Base-by-base conservation (phyloP, 30 jellyfish, hydroid and myxozoan genomes). In the Pelagia noctiluca region DNA sequence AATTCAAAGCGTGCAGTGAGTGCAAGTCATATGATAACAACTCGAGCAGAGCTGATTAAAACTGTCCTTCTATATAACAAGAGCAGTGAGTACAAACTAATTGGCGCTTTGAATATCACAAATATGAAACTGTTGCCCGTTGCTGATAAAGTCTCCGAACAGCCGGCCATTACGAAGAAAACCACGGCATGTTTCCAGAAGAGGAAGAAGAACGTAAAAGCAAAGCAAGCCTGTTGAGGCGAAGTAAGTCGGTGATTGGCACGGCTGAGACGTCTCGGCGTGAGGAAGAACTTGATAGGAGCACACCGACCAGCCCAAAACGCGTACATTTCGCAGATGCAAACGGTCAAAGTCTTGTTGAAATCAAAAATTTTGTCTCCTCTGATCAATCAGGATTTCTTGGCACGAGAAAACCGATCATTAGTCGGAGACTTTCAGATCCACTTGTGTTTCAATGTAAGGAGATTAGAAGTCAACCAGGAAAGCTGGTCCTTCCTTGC, bases 231-330 rank as follows among this genome's bases (percentile, higher is more conserved):
- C 82, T 69, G 1, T 85, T 82, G 1, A 50, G 92, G 38, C 32
- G 92, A 36, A 25, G 79, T 65, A 82, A 69, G 63, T 82, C 92
- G 34, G 79, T 82, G 29, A 54, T 50, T 69, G 92, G 92, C 28
- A 67, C 92, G 60, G 71, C 26, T 8, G 82, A 63, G 31, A 54
- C 62, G 46, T 49, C 92, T 0, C 7, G 63, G 1, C 48, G 42
- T 24, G 75, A 31, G 35, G 74, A 62, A 61, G 52, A 34, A 64
- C 49, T 10, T 8, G 7, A 77, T 18, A 70, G 23, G 50, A 29
- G 73, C 25, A 63, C 48, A 29, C 92, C 92, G 8, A 61, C 75
- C 3, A 82, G 92, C 34, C 92, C 92, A 37, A 82, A 82, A 70
- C 54, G 74, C 48, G 92, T 82, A 5, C 78, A 52, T 35, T 82